A percentile compares a stretch with the other conserved stretches of the same genome.
Evolutionary conservation across 1,140 invertebrate species (phyloP).

Genomic region (Maniola jurtina): DNA sequence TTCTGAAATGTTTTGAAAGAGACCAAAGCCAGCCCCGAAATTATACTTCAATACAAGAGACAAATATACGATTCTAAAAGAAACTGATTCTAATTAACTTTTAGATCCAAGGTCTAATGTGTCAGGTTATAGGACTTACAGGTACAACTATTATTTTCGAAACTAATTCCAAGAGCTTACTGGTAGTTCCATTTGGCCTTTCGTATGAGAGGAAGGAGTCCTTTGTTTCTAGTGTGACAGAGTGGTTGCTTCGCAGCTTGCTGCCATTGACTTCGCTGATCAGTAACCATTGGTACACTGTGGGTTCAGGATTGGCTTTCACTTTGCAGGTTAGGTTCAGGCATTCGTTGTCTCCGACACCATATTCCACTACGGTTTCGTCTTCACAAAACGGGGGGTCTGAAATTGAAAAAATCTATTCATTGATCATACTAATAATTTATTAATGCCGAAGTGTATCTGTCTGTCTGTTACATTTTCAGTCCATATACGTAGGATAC

Average conservation of each 20-base stretch:
- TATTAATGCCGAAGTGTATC: too few relatives aligned
- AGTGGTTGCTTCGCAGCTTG: conserved; percentile 42
- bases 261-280: conserved; percentile 47
- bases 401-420: conserved; percentile 32
- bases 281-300: conserved; percentile 56
- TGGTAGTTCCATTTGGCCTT: conserved; percentile 51
- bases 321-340: conserved; percentile 63
- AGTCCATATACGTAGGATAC: too few relatives aligned
- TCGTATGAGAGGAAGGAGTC: conserved; percentile 43
- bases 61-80: too few relatives aligned
- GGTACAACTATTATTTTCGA: too few relatives aligned
- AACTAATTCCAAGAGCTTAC: conserved; percentile 33
- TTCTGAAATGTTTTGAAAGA: too few relatives aligned
- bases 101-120: too few relatives aligned
- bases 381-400: conserved; percentile 62
- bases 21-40: too few relatives aligned
- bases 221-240: conserved; percentile 46
- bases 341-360: conserved; percentile 50
- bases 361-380: conserved; percentile 50
- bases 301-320: conserved; percentile 50
- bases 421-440: too few relatives aligned
- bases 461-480: too few relatives aligned
- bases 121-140: too few relatives aligned
- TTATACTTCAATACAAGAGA: too few relatives aligned
- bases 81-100: too few relatives aligned